These are phyloP conservation scores for Acanthosepion pharaonis DNA, from an alignment of 2,888 invertebrate species.

Conservation along the genomic window DNA sequence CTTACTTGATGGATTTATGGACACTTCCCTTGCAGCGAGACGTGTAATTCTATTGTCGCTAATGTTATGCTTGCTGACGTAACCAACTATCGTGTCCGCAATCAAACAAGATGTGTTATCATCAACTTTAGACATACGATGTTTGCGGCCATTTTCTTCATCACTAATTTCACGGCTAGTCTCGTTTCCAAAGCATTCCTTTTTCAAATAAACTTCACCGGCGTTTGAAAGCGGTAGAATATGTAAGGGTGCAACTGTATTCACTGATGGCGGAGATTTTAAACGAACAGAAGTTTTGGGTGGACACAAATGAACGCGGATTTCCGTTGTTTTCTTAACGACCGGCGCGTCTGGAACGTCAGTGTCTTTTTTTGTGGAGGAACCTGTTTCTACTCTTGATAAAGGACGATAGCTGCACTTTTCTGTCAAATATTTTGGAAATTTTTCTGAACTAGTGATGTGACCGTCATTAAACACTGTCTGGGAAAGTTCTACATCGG, in stretches of 20 bases:
- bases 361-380: neutral
- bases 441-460: neutral
- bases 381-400: too few species aligned
- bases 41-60: neutral
- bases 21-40: neutral
- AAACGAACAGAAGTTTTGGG: neutral
- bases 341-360: neutral
- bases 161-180: neutral
- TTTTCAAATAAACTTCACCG: neutral
- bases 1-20: neutral
- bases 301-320: neutral
- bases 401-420: too few species aligned
- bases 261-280: neutral
- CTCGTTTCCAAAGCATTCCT: neutral
- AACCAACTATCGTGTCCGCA: neutral
- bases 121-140: neutral
- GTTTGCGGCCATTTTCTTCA: neutral
- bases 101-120: neutral
- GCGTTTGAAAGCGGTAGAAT: neutral
- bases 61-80: neutral
- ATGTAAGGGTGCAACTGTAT: neutral
- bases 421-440: neutral
- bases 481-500: neutral
- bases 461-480: neutral
- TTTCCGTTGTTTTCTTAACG: neutral